These are phyloP conservation scores for Dascyllus trimaculatus DNA, from an alignment of 2,113 vertebrate species.

Conservation along the genomic window DNA sequence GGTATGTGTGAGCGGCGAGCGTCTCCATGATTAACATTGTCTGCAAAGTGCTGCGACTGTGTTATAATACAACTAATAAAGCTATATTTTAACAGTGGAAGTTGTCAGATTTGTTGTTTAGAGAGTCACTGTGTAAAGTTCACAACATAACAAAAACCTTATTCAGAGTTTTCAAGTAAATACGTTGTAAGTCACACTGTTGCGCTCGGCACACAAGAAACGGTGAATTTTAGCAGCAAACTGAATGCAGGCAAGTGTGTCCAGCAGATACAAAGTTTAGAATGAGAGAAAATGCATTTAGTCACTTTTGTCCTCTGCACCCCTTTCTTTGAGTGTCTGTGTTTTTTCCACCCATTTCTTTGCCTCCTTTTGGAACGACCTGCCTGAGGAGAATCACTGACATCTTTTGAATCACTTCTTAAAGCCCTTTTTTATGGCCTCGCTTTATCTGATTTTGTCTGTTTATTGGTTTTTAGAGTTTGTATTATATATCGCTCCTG, in stretches of 20 bases:
- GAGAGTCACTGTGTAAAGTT: slow-evolving; percentile 14
- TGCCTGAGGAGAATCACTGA: too few relatives aligned
- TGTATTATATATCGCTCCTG: too few relatives aligned
- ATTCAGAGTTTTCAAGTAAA: background rate
- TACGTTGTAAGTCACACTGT: background rate
- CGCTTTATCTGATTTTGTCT: too few relatives aligned
- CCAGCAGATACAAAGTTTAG: too few relatives aligned
- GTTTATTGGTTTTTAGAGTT: too few relatives aligned
- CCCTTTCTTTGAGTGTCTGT: too few relatives aligned
- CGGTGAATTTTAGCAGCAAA: background rate
- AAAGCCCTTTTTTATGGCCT: too few relatives aligned
- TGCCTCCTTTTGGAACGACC: too few relatives aligned
- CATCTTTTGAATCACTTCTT: too few relatives aligned
- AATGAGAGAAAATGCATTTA: too few relatives aligned
- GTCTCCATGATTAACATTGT: slow-evolving; percentile 56
- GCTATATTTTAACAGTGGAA: slow-evolving; percentile 82
- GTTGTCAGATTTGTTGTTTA: slow-evolving; percentile 33
- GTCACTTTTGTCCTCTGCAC: too few relatives aligned
- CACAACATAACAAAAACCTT: slow-evolving; percentile 37
- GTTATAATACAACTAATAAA: slow-evolving; percentile 77
- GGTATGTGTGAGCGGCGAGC: slow-evolving; percentile 34
- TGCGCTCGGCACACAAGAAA: background rate
- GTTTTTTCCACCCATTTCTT: too few relatives aligned
- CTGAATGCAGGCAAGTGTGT: background rate
- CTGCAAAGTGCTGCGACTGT: slow-evolving; percentile 59